Evolutionary conservation across 2,113 vertebrate genomes (phyloP).

Genomic region (Lophotis ruficrista): DNA sequence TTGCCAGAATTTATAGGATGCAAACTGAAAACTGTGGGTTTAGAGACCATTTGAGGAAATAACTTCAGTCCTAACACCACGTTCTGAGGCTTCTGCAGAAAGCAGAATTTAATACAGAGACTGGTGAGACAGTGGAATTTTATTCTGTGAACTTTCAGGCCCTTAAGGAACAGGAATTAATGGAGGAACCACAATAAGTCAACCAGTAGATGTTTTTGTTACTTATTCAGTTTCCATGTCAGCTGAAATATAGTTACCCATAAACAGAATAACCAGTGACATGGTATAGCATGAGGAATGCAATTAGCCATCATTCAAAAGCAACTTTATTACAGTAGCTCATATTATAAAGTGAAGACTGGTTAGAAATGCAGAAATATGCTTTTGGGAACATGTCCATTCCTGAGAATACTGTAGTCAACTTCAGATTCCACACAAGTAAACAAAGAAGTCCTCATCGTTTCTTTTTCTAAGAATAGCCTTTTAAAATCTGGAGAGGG

Average conservation of each 20-base stretch:
- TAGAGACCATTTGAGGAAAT: conserved; percentile 13
- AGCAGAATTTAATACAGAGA: conserved; percentile 37
- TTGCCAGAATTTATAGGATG: conserved; percentile 35
- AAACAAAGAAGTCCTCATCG: not conserved
- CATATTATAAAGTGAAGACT: not conserved
- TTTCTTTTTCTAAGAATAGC: not conserved
- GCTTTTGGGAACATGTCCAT: not conserved
- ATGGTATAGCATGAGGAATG: not conserved
- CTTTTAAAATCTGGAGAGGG: not conserved
- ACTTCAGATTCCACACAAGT: not conserved
- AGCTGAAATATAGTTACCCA: conserved; percentile 5
- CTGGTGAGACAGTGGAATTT: conserved; percentile 35
- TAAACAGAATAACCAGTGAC: not conserved
- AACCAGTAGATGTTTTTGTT: conserved; percentile 19
- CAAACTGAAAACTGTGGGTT: conserved; percentile 18
- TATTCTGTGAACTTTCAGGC: conserved; percentile 13
- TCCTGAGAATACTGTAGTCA: not conserved
- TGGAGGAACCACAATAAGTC: conserved; percentile 33
- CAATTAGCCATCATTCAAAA: not conserved
- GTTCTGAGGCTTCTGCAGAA: conserved; percentile 38
- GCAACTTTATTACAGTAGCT: not conserved
- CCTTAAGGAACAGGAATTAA: conserved; percentile 10
- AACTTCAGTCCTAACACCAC: not conserved
- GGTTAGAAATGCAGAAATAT: not conserved
- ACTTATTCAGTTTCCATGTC: not conserved